These are phyloP conservation scores for Allophyes oxyacanthae DNA, from an alignment of 2,888 invertebrate genomes.

Conservation along the genomic window DNA sequence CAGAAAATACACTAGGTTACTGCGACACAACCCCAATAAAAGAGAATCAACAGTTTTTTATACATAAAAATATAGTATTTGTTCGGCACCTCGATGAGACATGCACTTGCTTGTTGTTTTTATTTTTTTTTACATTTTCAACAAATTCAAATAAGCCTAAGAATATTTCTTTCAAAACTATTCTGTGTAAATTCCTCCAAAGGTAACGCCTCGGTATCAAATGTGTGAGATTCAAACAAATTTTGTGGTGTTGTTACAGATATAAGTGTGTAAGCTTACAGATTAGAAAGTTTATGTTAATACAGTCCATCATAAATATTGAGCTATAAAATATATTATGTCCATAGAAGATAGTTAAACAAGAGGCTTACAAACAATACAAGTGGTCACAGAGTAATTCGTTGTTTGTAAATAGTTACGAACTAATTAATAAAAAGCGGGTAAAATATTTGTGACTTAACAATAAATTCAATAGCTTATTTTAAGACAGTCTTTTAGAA, in stretches of 20 bases:
- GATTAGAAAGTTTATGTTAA: constrained; percentile 39
- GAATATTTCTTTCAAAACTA: constrained; percentile 25
- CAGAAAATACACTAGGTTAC: constrained; percentile 77
- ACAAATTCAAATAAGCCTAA: constrained; percentile 45
- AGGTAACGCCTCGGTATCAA: constrained; percentile 44
- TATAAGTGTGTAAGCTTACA: constrained; percentile 43
- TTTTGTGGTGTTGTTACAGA: constrained; percentile 40
- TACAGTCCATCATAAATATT: constrained; percentile 59
- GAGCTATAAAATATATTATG: constrained; percentile 61
- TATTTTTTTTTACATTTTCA: constrained; percentile 15
- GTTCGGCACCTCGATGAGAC: constrained; percentile 57
- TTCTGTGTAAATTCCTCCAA: constrained; percentile 42
- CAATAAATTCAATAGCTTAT: constrained; percentile 85
- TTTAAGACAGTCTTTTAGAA: constrained; percentile 88
- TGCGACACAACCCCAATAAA: constrained; percentile 77
- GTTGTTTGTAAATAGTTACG: constrained; percentile 80
- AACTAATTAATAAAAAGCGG: constrained; percentile 78
- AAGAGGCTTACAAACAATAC: constrained; percentile 63
- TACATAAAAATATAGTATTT: constrained; percentile 56
- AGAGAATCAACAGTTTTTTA: constrained; percentile 54
- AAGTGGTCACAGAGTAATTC: constrained; percentile 82
- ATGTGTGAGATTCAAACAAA: constrained; percentile 63
- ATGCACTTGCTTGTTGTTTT: constrained; percentile 28
- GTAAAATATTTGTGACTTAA: constrained; percentile 87
- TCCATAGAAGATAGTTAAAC: constrained; percentile 51